These are phyloP conservation scores for Anguilla japonica DNA, from an alignment of 2,113 vertebrate species.

Conservation along the genomic window DNA sequence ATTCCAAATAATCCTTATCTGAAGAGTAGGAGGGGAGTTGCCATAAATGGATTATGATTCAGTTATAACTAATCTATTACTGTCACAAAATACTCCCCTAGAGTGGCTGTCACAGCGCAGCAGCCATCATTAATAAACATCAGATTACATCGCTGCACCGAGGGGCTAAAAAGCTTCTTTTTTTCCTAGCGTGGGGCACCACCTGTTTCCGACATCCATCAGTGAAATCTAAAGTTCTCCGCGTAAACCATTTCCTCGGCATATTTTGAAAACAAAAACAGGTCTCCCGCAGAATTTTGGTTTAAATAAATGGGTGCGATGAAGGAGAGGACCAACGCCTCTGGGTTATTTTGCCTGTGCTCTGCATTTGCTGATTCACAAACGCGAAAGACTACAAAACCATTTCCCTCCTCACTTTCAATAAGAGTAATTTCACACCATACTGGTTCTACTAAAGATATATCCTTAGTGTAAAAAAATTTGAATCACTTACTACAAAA, in stretches of 20 bases:
- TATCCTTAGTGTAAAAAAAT: background rate
- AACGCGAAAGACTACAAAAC: background rate
- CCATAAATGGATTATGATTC: constrained; percentile 16
- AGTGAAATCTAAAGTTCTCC: constrained; percentile 23
- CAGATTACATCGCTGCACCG: constrained; percentile 12
- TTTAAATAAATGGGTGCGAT: background rate
- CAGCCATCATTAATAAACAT: constrained; percentile 30
- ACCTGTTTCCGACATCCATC: constrained; percentile 26
- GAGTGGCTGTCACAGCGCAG: constrained; percentile 9
- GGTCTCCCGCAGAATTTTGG: background rate
- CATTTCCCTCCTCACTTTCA: background rate
- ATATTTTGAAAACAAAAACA: background rate
- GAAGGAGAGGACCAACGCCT: constrained; percentile 1
- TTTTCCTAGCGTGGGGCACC: constrained; percentile 7
- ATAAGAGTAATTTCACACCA: background rate
- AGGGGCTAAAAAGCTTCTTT: background rate
- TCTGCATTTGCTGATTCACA: background rate
- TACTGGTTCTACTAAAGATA: background rate
- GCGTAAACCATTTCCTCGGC: background rate
- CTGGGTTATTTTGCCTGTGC: background rate
- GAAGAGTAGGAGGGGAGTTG: background rate
- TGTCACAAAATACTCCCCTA: constrained; percentile 20
- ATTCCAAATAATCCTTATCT: constrained; percentile 6
- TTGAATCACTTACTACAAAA: background rate
- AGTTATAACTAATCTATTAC: constrained; percentile 26